Base-by-base conservation (phyloP, 1,140 invertebrate genomes). In the Trichonephila clavata region DNA sequence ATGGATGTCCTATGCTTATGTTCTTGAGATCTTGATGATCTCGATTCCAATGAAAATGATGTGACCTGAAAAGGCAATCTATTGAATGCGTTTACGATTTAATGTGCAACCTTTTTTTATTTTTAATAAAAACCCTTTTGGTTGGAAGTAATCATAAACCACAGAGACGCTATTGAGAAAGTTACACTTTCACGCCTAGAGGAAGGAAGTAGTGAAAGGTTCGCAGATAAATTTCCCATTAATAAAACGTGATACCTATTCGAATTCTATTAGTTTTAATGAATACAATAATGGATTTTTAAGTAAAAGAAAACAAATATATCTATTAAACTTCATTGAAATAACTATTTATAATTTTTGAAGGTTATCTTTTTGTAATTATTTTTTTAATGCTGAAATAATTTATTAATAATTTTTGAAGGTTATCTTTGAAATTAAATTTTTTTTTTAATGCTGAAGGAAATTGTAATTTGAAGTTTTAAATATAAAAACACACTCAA, bases 21-120 rank as follows among this genome's bases (percentile, higher is more conserved):
- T 20, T 20, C 13, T 32, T 16, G 16, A 16, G 27, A 14, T 77
- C 27, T 27, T 39, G 71, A 39, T 77, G 71, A 18, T 77, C 71
- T 39, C 32, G 18, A 77, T 77, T 77, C 71, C 39, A 14, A 39
- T 77, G 71, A 27, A 77, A 77, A 77, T 77, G 27, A 77, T 77
- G 13, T 77, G 71, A 77, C 71, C 71, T 77, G 71, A 77, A 77
- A 77, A 77, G 71, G 32, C 18, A 77, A 77, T 77, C 32, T 32
- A 32, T 77, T 77, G 24, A 77, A 27, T 77, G 68, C 20, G 7
- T 39, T 77, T 27, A 18, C 32, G 71, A 77, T 77, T 77, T 32
- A 27, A 77, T 32, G 27, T 39, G 71, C 27, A 32, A 39, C 32
- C 24, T 27, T 16, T 27, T 27, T 71, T 77, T 32, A 16, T 77